Percentiles rank a stretch among this genome's conserved stretches.
Evolutionary conservation across 2,797 vertebrate species (phyloP).

Genomic region (Emydoidea blandingii): DNA sequence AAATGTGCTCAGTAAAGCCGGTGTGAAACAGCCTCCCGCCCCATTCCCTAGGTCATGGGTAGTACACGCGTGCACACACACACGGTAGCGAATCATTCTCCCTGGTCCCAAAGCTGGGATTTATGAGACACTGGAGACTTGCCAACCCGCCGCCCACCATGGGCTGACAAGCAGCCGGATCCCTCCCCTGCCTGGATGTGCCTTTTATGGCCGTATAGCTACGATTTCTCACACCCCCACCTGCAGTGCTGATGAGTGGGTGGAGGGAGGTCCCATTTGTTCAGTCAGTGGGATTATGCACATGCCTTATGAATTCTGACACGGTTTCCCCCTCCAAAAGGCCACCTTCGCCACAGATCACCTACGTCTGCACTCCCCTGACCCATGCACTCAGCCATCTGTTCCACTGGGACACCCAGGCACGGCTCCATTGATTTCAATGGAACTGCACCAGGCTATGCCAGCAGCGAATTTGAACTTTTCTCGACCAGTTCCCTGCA

Average conservation of each 20-base stretch:
- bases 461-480: neutral
- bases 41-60: neutral
- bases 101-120: neutral
- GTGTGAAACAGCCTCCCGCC: neutral
- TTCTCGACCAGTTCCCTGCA: neutral
- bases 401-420: too few relatives aligned
- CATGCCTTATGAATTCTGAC: neutral
- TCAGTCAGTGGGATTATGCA: neutral
- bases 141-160: too few relatives aligned
- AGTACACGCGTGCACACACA: neutral
- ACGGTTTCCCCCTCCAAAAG: neutral
- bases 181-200: neutral
- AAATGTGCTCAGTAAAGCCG: rapidly evolving
- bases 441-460: neutral
- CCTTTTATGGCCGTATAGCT: neutral
- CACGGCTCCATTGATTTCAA: neutral
- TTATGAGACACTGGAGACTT: neutral
- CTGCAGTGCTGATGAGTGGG: neutral
- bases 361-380: neutral
- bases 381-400: too few relatives aligned
- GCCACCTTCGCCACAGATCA: too few relatives aligned
- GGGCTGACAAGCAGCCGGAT: neutral
- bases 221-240: neutral
- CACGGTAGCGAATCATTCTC: neutral
- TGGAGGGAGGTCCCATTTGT: neutral